Conservation (phyloP, 2,888 invertebrate genomes). For the Nesidiocoris tenuis region DNA sequence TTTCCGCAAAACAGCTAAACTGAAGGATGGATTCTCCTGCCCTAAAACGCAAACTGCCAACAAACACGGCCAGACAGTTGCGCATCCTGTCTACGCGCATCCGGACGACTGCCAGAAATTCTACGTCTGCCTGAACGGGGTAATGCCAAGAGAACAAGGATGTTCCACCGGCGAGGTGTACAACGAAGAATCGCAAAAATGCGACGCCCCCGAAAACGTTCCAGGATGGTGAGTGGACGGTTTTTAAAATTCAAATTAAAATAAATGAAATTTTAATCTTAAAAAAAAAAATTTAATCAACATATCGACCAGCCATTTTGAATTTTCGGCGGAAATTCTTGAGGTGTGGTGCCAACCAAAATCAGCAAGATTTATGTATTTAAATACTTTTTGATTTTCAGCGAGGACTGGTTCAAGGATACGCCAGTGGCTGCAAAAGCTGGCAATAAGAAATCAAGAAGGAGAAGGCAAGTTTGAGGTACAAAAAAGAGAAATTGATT, state of each 20-base stretch:
- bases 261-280: background rate
- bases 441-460: conserved; percentile 50
- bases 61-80: conserved; percentile 68
- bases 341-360: too few species aligned
- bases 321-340: too few species aligned
- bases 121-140: conserved; percentile 84
- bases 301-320: background rate
- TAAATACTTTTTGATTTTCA: conserved; percentile 52
- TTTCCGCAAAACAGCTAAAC: conserved; percentile 70
- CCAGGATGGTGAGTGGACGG: conserved; percentile 66
- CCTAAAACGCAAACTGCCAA: conserved; percentile 69
- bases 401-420: conserved; percentile 89
- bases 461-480: conserved; percentile 51
- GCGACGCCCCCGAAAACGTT: conserved; percentile 88
- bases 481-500: too few species aligned
- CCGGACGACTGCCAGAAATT: conserved; percentile 87
- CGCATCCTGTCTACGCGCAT: conserved; percentile 83
- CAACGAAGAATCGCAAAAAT: conserved; percentile 79
- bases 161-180: conserved; percentile 88
- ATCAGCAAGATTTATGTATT: too few species aligned
- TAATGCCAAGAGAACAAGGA: conserved; percentile 83
- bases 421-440: conserved; percentile 59
- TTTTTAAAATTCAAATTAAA: background rate
- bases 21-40: conserved; percentile 82
- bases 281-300: background rate